Percentiles rank a stretch among this genome's conserved stretches.
phyloP scores from a whole-genome alignment of 1,140 invertebrate species.

The Pseudachorutes palmiensis region DNA sequence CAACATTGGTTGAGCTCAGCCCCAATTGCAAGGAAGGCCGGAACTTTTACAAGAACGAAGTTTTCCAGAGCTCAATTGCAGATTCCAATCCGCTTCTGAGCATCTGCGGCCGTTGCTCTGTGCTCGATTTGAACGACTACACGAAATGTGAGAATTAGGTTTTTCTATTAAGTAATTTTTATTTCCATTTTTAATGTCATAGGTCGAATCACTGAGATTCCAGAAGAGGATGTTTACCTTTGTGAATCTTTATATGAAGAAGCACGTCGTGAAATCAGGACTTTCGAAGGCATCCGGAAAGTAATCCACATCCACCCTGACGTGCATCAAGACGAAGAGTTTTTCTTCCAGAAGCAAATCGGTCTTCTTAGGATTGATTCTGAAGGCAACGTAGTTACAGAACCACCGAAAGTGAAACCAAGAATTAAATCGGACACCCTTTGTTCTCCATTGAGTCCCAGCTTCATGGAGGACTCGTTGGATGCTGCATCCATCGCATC shows the following conservation, averaged over 20 bases:
- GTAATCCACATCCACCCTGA: conserved; percentile 63
- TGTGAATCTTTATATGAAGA: conserved; percentile 92
- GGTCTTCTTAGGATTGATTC: conserved; percentile 24
- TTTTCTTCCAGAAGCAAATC: conserved; percentile 69
- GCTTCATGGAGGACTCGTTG: conserved; percentile 58
- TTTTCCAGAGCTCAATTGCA: conserved; percentile 83
- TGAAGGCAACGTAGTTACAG: conserved; percentile 30
- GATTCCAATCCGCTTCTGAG: conserved; percentile 82
- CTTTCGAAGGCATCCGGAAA: conserved; percentile 71
- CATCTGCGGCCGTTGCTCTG: conserved; percentile 82
- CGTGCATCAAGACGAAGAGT: conserved; percentile 91
- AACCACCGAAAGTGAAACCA: conserved; percentile 32
- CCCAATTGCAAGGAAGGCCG: conserved; percentile 52
- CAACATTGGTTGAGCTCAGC: conserved; percentile 76
- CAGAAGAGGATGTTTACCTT: conserved; percentile 84
- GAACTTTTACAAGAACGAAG: conserved; percentile 89
- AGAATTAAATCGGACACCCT: conserved; percentile 13
- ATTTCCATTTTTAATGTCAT: no score
- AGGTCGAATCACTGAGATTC: conserved; percentile 89
- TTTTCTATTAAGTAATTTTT: no score
- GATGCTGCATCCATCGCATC: conserved; percentile 63
- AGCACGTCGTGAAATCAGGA: conserved; percentile 66
- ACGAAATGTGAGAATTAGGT: conserved; percentile 67
- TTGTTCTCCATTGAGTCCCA: conserved; percentile 46
- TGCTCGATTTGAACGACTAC: conserved; percentile 85